Evolutionary conservation across 1,140 invertebrate genomes (phyloP).

Genomic region (Melanaphis sacchari): DNA sequence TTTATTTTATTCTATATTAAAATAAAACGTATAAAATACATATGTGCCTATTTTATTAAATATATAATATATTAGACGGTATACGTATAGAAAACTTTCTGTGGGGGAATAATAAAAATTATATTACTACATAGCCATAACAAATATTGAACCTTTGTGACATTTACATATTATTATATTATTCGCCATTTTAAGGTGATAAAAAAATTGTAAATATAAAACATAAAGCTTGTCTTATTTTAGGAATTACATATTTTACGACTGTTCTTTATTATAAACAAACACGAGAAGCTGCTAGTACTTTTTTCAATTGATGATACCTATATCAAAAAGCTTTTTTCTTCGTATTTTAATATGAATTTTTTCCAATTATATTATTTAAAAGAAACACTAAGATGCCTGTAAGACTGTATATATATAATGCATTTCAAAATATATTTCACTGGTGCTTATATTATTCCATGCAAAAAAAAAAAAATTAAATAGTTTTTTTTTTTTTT

Average conservation of each 20-base stretch:
- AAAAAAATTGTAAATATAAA: conserved; percentile 11
- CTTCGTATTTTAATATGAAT: neutral
- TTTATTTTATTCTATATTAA: neutral
- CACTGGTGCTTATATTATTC: neutral
- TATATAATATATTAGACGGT: neutral
- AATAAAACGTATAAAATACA: conserved; percentile 7
- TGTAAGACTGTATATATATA: neutral
- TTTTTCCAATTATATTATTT: conserved; percentile 17
- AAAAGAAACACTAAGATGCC: neutral
- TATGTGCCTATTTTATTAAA: conserved; percentile 16
- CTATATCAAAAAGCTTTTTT: neutral
- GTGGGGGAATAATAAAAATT: neutral
- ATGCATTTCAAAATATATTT: neutral
- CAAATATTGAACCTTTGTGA: conserved; percentile 11
- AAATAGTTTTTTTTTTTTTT: neutral
- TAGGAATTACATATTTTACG: conserved; percentile 8
- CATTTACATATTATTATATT: neutral
- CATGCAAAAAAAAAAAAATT: neutral
- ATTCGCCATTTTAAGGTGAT: neutral
- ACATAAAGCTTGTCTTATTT: conserved; percentile 9
- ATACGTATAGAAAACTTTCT: neutral
- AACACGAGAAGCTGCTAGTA: neutral
- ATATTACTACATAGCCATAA: neutral
- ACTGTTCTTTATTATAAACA: neutral
- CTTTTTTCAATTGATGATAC: conserved; percentile 10